Conservation (phyloP, 2,113 vertebrate genomes). For the Ariopsis seemanni region DNA sequence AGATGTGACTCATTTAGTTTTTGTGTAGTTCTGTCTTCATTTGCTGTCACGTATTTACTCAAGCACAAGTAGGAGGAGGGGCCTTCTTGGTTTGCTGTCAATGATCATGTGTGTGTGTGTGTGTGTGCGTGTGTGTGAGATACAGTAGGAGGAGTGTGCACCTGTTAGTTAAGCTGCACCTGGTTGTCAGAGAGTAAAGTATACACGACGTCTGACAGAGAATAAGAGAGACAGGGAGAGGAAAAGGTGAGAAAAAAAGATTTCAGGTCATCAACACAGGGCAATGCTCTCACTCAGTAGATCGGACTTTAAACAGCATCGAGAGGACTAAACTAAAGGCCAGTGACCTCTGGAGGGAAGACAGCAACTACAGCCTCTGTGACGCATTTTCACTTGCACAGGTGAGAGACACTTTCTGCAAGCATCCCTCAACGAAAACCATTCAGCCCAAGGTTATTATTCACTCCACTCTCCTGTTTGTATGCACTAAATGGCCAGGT, state of each 20-base stretch:
- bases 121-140: background rate
- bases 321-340: conserved; percentile 36
- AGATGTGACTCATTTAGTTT: conserved; percentile 20
- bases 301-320: conserved; percentile 13
- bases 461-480: background rate
- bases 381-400: conserved; percentile 42
- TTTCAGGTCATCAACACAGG: conserved; percentile 16
- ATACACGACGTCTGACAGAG: conserved; percentile 24
- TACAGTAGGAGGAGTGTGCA: conserved; percentile 46
- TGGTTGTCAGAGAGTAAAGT: conserved; percentile 44
- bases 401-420: conserved; percentile 39
- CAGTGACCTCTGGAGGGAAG: conserved; percentile 34
- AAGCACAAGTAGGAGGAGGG: conserved; percentile 39
- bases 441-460: background rate
- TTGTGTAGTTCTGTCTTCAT: conserved; percentile 29
- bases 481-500: background rate
- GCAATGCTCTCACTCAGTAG: conserved; percentile 33
- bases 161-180: conserved; percentile 55
- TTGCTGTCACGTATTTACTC: conserved; percentile 42
- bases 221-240: conserved; percentile 15
- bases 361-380: conserved; percentile 5
- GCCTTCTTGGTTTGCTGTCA: background rate
- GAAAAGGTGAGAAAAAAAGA: conserved; percentile 13
- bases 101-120: conserved; percentile 2
- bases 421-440: background rate